Base-by-base conservation (phyloP, 2,888 invertebrate species). In the Terebella lapidaria region DNA sequence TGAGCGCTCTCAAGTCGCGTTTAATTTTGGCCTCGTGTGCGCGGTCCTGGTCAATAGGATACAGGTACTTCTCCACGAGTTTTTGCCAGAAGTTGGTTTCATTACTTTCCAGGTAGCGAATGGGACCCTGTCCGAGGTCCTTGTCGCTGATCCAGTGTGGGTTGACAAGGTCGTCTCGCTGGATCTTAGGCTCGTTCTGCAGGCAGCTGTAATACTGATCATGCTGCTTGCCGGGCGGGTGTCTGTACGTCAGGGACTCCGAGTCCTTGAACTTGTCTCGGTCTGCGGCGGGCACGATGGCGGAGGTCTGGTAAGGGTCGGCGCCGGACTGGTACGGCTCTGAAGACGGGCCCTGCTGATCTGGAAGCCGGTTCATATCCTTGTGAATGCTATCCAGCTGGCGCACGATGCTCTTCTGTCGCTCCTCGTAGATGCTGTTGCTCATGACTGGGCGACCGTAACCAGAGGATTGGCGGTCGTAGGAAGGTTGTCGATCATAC, bases 21-120 rank as follows among this genome's bases (percentile, higher is more conserved):
- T 70, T 68, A 26, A 76, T 70, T 57, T 72, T 73, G 22, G 62
- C 67, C 54, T 73, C 66, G 29, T 74, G 69, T 58, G 89, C 88
- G 75, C 92, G 90, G 81, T 96, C 91, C 72, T 91, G 90, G 76
- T 92, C 92, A 72, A 96, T 90, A 2, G 97, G 97, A 77, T 88
- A 90, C 58, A 97, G 85, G 84, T 97, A 96, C 83, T 94, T 92
- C 63, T 90, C 91, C 67, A 99, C 87, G 24, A 67, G 83, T 72
- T 77, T 96, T 78, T 89, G 91, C 96, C 97, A 99, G 82, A 99
- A 99, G 57, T 85, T 84, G 66, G 90, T 85, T 83, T 97, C 97
- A 62, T 89, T 61, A n/a, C 90, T 89, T 26, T 77, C 75, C 59
- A 99, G 83, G 74, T 89, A 67, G 92, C 93, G 75, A 90, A 92